Evolutionary conservation across 2,113 vertebrate species (phyloP).

Genomic region (Hypocryptadius cinnamomeus): DNA sequence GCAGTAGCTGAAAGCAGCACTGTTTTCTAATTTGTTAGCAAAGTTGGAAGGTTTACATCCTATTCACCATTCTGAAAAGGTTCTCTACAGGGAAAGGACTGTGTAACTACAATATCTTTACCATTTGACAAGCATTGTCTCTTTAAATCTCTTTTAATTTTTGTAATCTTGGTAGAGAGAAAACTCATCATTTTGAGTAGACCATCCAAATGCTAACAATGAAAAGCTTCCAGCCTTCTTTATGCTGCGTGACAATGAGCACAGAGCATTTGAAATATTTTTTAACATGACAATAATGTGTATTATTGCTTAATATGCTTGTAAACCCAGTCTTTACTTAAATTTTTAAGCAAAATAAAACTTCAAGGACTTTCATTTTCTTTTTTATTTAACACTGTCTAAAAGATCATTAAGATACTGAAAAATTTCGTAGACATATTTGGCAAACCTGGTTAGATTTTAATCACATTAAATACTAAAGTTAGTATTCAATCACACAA

Average conservation of each 20-base stretch:
- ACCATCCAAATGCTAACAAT: not conserved
- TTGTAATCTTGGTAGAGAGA: not conserved
- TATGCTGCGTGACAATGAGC: not conserved
- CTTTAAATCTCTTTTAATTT: not conserved
- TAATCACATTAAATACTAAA: not conserved
- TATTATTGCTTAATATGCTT: not conserved
- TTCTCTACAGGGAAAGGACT: not conserved
- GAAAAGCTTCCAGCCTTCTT: not conserved
- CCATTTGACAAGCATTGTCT: not conserved
- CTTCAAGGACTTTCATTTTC: not conserved
- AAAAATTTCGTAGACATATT: not conserved
- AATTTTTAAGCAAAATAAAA: not conserved
- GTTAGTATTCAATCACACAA: not conserved
- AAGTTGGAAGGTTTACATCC: not conserved
- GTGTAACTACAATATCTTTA: not conserved
- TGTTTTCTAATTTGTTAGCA: not conserved
- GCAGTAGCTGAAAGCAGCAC: not conserved
- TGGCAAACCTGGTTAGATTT: not conserved
- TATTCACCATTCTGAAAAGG: not conserved
- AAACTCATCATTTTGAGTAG: not conserved
- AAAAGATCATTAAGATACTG: not conserved
- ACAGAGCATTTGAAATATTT: not conserved
- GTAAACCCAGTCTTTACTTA: not conserved
- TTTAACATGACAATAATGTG: not conserved
- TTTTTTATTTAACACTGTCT: not conserved